Evolutionary conservation across 2,797 vertebrate genomes (phyloP).

Genomic region (Gymnothorax reevesii): DNA sequence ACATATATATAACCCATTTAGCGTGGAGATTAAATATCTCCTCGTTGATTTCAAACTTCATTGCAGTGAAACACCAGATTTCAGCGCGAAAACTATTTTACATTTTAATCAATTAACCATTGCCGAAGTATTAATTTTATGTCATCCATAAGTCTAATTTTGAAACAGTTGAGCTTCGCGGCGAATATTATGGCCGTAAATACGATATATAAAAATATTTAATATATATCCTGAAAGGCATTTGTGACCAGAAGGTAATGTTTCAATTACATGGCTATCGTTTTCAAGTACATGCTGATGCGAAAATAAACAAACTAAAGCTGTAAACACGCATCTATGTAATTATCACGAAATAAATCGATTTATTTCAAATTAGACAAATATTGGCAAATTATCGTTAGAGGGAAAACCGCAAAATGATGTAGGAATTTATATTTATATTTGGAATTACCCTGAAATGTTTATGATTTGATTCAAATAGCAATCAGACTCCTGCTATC

Average conservation of each 20-base stretch:
- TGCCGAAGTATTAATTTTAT: neutral
- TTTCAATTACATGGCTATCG: neutral
- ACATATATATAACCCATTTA: neutral
- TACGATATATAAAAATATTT: neutral
- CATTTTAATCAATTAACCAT: neutral
- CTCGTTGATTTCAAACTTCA: constrained; percentile 7
- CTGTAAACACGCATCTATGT: neutral
- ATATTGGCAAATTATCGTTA: neutral
- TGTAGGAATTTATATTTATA: neutral
- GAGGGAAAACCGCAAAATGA: neutral
- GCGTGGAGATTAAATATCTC: neutral
- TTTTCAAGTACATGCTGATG: neutral
- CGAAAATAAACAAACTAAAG: neutral
- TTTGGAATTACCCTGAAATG: neutral
- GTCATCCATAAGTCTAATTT: neutral
- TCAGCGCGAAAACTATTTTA: neutral
- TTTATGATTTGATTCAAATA: neutral
- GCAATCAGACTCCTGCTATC: neutral
- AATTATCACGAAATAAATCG: no score
- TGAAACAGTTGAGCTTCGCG: neutral
- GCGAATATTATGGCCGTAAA: neutral
- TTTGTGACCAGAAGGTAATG: no score
- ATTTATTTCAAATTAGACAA: neutral
- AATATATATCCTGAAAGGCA: neutral
- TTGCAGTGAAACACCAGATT: neutral